Percentiles rank a stretch among this genome's conserved stretches.
These are phyloP conservation scores for Xenopus borealis DNA, from an alignment of 2,113 vertebrate species.

Conservation along the genomic window DNA sequence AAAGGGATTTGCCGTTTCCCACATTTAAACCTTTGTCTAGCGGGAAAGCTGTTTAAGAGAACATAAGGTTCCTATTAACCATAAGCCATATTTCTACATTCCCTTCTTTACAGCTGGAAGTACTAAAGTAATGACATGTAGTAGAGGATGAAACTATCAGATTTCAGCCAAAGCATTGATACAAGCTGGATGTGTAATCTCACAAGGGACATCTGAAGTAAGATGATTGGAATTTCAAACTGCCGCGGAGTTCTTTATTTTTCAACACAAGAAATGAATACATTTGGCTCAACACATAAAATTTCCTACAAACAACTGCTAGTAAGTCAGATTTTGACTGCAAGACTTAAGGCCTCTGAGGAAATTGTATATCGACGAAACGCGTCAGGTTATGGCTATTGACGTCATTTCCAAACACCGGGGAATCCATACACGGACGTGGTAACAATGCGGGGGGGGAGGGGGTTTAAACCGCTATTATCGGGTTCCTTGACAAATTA, in stretches of 20 bases:
- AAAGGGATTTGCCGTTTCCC: conserved; percentile 13
- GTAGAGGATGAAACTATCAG: conserved; percentile 15
- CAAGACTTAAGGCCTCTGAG: too few relatives aligned
- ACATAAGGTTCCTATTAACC: conserved; percentile 40
- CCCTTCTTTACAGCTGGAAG: conserved; percentile 41
- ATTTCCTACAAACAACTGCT: conserved; percentile 19
- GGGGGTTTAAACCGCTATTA: too few relatives aligned
- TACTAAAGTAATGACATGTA: conserved; percentile 40
- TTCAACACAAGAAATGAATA: conserved; percentile 18
- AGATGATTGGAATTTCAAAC: conserved; percentile 33
- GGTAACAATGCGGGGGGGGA: too few relatives aligned
- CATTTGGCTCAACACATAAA: conserved; percentile 12
- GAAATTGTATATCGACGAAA: too few relatives aligned
- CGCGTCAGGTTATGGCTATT: too few relatives aligned
- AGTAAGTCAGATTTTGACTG: too few relatives aligned
- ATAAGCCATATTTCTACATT: conserved; percentile 20
- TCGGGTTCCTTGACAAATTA: too few relatives aligned
- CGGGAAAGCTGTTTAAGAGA: neutral
- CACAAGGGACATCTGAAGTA: conserved; percentile 44
- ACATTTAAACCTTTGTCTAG: conserved; percentile 33
- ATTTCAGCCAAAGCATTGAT: conserved; percentile 39
- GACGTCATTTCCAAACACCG: too few relatives aligned
- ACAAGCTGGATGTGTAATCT: conserved; percentile 44
- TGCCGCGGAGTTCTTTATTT: conserved; percentile 1
- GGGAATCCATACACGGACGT: too few relatives aligned